Conservation (phyloP, 2,113 vertebrate genomes). For the Agelaius phoeniceus region DNA sequence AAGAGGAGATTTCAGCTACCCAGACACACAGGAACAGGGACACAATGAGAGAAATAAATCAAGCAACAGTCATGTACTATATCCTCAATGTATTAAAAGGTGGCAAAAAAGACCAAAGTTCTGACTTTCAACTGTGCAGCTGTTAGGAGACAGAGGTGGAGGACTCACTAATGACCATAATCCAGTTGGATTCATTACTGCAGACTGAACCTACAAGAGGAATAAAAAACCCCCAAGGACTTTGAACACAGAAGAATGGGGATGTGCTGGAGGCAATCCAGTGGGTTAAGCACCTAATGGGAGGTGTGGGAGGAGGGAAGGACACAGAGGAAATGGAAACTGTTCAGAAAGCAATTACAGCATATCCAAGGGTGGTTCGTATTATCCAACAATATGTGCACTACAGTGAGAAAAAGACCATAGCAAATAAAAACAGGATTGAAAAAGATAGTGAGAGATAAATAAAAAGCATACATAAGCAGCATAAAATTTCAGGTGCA, state of each 20-base stretch:
- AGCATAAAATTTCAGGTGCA: neutral
- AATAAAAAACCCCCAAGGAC: slow-evolving; percentile 18
- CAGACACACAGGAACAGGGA: slow-evolving; percentile 39
- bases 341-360: slow-evolving; percentile 73
- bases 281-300: slow-evolving; percentile 46
- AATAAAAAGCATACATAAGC: slow-evolving; percentile 43
- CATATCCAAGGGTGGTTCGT: slow-evolving; percentile 55
- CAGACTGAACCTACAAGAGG: slow-evolving; percentile 49
- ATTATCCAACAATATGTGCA: slow-evolving; percentile 53
- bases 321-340: slow-evolving; percentile 60
- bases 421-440: slow-evolving; percentile 52
- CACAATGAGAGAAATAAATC: slow-evolving; percentile 31
- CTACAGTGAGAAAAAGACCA: slow-evolving; percentile 33
- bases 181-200: slow-evolving; percentile 61
- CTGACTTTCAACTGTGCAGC: slow-evolving; percentile 52
- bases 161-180: slow-evolving; percentile 68
- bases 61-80: slow-evolving; percentile 41
- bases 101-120: slow-evolving; percentile 23
- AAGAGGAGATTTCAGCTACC: slow-evolving; percentile 48
- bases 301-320: slow-evolving; percentile 41
- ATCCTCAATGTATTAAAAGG: slow-evolving; percentile 49
- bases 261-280: slow-evolving; percentile 55
- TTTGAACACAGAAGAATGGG: slow-evolving; percentile 59
- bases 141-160: slow-evolving; percentile 45
- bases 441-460: slow-evolving; percentile 65